Evolutionary conservation across 2,888 invertebrate genomes (phyloP).

Genomic region (Philereme transversata): DNA sequence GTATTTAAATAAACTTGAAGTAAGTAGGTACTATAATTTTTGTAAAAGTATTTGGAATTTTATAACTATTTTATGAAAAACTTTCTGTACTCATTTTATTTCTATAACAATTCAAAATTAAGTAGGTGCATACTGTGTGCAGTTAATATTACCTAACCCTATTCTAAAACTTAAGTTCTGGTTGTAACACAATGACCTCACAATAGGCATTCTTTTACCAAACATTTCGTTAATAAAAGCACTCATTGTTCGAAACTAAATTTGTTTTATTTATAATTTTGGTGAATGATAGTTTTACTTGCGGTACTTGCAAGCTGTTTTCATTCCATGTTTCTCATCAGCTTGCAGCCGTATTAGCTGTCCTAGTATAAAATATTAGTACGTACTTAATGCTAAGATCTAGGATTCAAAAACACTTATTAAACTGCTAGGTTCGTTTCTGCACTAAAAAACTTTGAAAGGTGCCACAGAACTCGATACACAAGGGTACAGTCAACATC

Average conservation of each 20-base stretch:
- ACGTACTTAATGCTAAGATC: too few relatives aligned
- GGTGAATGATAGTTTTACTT: neutral
- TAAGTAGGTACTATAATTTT: constrained; percentile 45
- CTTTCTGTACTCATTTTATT: constrained; percentile 64
- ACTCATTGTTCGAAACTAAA: constrained; percentile 75
- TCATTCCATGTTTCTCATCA: neutral
- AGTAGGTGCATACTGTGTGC: constrained; percentile 37
- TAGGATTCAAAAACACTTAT: too few relatives aligned
- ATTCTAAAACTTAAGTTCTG: constrained; percentile 56
- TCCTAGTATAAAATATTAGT: too few relatives aligned
- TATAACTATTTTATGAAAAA: constrained; percentile 41
- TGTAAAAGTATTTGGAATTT: constrained; percentile 51
- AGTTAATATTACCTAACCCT: constrained; percentile 35
- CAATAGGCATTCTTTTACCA: constrained; percentile 74
- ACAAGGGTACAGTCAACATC: too few relatives aligned
- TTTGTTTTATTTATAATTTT: constrained; percentile 36
- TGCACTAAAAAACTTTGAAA: too few relatives aligned
- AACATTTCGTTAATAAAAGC: constrained; percentile 82
- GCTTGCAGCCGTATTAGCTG: too few relatives aligned
- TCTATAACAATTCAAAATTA: constrained; percentile 38
- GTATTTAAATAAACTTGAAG: constrained; percentile 39
- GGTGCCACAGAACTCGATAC: too few relatives aligned
- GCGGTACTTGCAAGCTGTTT: neutral
- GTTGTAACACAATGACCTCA: constrained; percentile 73
- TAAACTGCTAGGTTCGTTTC: too few relatives aligned